Evolutionary conservation across 1,140 invertebrate genomes (phyloP), one percentile per base, ranked within the genome.

Genomic region (Bombus soroeensis): DNA sequence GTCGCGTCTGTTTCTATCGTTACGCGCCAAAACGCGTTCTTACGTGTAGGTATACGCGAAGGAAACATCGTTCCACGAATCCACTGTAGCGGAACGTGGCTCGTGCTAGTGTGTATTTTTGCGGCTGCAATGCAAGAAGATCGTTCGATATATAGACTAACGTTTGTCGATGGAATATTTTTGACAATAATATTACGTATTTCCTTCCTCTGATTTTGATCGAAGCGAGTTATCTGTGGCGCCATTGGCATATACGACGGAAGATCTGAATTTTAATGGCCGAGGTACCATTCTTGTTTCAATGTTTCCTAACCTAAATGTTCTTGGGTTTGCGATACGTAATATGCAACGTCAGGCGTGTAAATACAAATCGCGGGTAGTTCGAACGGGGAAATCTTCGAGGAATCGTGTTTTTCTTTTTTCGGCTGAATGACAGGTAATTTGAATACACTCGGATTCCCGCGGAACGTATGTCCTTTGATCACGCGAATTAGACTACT

Each of bases 371-470:
- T 41, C 37, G 22, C 10, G 34, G 12, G 34, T 57, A 43, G 22
- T 6, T 43, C 34, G 64, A 83, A 71, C 39, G 25, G n/a, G 28
- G 9, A 78, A 71, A 57, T 71, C 28, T 39, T 22, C 0, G 39
- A 25, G 32, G 8, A 53, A 75, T 53, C 5, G 13, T 28, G 22
- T 68, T 43, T 77, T 34, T 74, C 18, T 10, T 59, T 22, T 74
- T 34, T 18, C 9, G 4, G 1, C 18, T n/a, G 74, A 78, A 83
- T 80, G 83, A 43, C 75, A 53, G 66, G 41, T 2, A 53, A 85
- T 80, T 72, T 85, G 66, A 85, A 85, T 79, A 72, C 41, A 25
- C 4, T 32, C 57, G 34, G 39, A 59, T 39, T 39, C 28, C 68
- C 68, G 34, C 28, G 70, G 41, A 73, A 70, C 70, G 53, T 73